Evolutionary conservation across 2,888 invertebrate species (phyloP), one percentile per base, ranked within the genome.

Genomic region (Tholera decimalis): DNA sequence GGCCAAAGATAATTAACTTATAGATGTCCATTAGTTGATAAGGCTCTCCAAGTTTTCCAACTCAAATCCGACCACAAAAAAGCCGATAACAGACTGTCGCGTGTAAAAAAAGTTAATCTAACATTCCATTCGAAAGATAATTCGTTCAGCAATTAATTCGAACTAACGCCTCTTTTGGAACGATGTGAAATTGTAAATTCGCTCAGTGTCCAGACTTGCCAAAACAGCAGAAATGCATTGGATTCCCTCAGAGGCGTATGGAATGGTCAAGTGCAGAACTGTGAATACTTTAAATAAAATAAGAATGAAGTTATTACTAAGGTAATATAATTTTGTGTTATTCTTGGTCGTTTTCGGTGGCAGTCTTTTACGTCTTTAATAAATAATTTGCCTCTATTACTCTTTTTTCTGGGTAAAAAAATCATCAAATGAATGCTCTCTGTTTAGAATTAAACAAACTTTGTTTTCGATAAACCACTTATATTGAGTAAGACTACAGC

Each of bases 91-190:
- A 60, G 56, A 60, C 44, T 65, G 73, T 73, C 63, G 58, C 56
- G 65, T 67, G 51, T 51, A 65, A 72, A 80, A 84, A 83, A 84
- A 79, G 73, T 76, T 75, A 74, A 77, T 77, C 80, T 77, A 68
- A 79, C 75, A 73, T 78, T 67, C 56, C 72, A 77, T 79, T 82
- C 69, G 70, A 80, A 76, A 79, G 82, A 83, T 83, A 76, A 83
- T 84, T 82, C 73, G 57, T 77, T 80, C 71, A 55, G 73, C 76
- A 85, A 88, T 88, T 87, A 87, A 87, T 84, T 83, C 74, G 61
- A 84, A 82, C 77, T 78, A 67, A 79, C 82, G 80, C 67, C 63
- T 65, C 69, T 77, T 80, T 70, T 44, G 54, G 58, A 37, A n/a
- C 15, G 47, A 41, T 62, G 62, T 62, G 37, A 56, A 65, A 70